phyloP scores from a whole-genome alignment of 2,888 invertebrate species.

The Drosophila merina region DNA sequence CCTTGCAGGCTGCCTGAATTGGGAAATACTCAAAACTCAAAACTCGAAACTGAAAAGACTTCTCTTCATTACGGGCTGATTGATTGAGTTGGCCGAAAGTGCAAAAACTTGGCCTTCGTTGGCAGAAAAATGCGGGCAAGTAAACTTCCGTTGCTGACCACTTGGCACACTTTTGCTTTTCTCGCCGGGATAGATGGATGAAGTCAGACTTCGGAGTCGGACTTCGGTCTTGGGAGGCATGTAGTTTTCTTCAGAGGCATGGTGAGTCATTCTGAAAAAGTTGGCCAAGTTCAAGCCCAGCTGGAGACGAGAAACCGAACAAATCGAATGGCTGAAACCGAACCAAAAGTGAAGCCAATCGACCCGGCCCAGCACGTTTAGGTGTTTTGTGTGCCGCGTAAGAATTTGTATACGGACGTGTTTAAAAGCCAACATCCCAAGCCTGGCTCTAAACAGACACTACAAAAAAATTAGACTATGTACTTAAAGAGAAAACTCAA shows the following conservation, averaged over 20 bases:
- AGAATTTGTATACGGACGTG: conserved; percentile 76
- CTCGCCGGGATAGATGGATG: conserved; percentile 41
- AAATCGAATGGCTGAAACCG: neutral
- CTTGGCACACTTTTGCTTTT: conserved; percentile 74
- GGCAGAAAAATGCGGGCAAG: conserved; percentile 71
- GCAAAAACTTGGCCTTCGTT: conserved; percentile 69
- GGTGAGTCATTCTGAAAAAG: conserved; percentile 54
- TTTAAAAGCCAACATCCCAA: conserved; percentile 54
- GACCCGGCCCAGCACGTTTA: conserved; percentile 30
- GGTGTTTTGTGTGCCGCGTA: conserved; percentile 59
- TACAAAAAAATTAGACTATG: conserved; percentile 2
- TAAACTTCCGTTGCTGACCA: conserved; percentile 70
- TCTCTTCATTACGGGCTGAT: conserved; percentile 64
- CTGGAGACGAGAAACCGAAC: conserved; percentile 55
- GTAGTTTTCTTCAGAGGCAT: conserved; percentile 3
- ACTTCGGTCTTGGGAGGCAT: conserved; percentile 1
- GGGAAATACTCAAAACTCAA: conserved; percentile 18
- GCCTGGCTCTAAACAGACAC: conserved; percentile 21
- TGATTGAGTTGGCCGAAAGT: conserved; percentile 66
- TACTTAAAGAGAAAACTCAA: too few relatives aligned
- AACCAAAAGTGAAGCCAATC: conserved; percentile 12
- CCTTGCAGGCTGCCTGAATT: conserved; percentile 30
- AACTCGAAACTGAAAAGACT: conserved; percentile 3
- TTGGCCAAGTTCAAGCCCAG: conserved; percentile 74
- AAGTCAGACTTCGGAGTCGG: conserved; percentile 11